phyloP scores from a whole-genome alignment of 2,888 invertebrate genomes.

The Abscondita cerata region DNA sequence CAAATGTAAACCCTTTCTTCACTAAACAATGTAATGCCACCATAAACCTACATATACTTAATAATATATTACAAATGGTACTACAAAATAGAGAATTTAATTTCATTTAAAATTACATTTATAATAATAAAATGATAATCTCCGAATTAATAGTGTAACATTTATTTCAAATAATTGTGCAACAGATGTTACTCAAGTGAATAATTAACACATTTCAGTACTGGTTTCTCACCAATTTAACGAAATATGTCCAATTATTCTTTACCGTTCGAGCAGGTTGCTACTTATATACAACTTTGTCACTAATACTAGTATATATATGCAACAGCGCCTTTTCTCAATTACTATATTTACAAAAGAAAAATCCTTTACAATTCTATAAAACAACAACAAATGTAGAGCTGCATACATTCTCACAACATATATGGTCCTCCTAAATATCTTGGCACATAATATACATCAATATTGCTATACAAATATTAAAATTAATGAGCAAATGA shows the following conservation, averaged over 20 bases:
- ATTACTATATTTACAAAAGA: too few species aligned
- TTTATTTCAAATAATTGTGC: too few species aligned
- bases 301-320: not conserved
- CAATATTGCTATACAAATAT: slow-evolving; percentile 21
- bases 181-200: too few species aligned
- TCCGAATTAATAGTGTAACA: too few species aligned
- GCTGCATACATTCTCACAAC: slow-evolving; percentile 8
- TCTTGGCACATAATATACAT: slow-evolving; percentile 24
- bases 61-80: slow-evolving; percentile 20
- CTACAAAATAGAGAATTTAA: slow-evolving; percentile 34
- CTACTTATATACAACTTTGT: too few species aligned
- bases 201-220: too few species aligned
- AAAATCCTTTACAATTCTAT: too few species aligned
- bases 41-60: slow-evolving; percentile 9
- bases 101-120: slow-evolving; percentile 12
- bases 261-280: too few species aligned
- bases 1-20: too few species aligned
- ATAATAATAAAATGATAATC: too few species aligned
- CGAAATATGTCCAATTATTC: too few species aligned
- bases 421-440: slow-evolving; percentile 21
- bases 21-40: not conserved
- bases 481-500: slow-evolving; percentile 23
- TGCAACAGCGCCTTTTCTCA: not conserved
- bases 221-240: too few species aligned
- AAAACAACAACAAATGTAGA: slow-evolving; percentile 1